Conservation (phyloP, 1,140 invertebrate genomes). For the Pseudomyrmex sp. region DNA sequence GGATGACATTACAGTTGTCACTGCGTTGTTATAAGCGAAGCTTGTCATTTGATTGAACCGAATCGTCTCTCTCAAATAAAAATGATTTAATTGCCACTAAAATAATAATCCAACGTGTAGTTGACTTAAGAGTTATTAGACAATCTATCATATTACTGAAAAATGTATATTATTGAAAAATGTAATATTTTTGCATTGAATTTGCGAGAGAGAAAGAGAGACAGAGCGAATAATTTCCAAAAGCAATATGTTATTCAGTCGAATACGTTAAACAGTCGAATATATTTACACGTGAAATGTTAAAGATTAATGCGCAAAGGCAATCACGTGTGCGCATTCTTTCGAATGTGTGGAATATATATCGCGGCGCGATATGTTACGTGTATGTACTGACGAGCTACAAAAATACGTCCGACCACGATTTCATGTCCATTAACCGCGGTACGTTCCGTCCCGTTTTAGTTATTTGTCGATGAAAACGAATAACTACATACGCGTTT, state of each 20-base stretch:
- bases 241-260: not conserved
- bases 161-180: too few species aligned
- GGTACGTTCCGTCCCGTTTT: conserved; percentile 12
- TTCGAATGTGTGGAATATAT: conserved; percentile 14
- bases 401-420: conserved; percentile 36
- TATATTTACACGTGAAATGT: conserved; percentile 25
- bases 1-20: not conserved
- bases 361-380: conserved; percentile 26
- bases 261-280: not conserved
- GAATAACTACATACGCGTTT: conserved; percentile 6
- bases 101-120: too few species aligned
- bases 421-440: conserved; percentile 33
- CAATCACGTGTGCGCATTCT: conserved; percentile 3
- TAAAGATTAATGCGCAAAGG: conserved; percentile 18
- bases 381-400: not conserved
- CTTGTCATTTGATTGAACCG: not conserved
- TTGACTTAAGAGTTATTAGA: too few species aligned
- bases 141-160: too few species aligned
- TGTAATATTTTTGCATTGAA: too few species aligned
- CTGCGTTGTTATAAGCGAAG: not conserved
- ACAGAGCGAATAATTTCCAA: too few species aligned
- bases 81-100: too few species aligned
- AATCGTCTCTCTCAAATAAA: not conserved
- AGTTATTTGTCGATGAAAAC: conserved; percentile 38
- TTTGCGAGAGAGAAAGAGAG: too few species aligned